A percentile compares a stretch with the other conserved stretches of the same genome.
These are phyloP conservation scores for Orthonevra nobilis DNA, from an alignment of 2,888 invertebrate species.

Conservation along the genomic window DNA sequence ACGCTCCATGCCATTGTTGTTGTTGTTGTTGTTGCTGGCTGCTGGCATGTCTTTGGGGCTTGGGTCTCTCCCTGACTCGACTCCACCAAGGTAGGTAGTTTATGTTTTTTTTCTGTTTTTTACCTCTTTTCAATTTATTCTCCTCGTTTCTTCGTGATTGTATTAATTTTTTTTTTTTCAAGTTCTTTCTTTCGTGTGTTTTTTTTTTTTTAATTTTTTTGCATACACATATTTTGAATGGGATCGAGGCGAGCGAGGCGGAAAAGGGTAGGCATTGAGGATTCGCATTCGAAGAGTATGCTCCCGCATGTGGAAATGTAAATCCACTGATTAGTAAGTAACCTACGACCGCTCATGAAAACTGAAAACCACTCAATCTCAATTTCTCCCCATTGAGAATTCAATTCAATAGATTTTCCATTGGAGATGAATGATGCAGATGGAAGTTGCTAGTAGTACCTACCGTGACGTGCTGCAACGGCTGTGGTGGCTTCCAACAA, in stretches of 20 bases:
- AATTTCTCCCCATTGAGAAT: conserved; percentile 59
- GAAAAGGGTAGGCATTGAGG: neutral
- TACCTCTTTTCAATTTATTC: conserved; percentile 58
- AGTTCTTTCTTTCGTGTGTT: neutral
- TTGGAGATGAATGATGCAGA: conserved; percentile 55
- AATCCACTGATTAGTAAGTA: conserved; percentile 68
- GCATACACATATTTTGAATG: conserved; percentile 29
- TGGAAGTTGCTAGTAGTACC: conserved; percentile 13
- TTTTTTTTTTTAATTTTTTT: conserved; percentile 13
- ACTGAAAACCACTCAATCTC: conserved; percentile 63
- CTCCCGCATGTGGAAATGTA: conserved; percentile 55
- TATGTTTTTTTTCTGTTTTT: conserved; percentile 27
- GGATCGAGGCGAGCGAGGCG: conserved; percentile 17
- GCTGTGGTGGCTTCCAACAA: neutral
- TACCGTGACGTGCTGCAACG: neutral
- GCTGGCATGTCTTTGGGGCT: conserved; percentile 35
- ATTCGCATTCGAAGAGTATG: conserved; percentile 37
- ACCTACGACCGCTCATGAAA: conserved; percentile 61
- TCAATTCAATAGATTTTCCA: conserved; percentile 67
- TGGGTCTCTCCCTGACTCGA: conserved; percentile 21
- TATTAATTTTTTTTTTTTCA: conserved; percentile 26
- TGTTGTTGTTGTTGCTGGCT: conserved; percentile 52
- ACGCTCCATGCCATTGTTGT: conserved; percentile 59
- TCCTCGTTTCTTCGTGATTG: conserved; percentile 41
- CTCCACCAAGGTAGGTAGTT: neutral